Evolutionary conservation across 2,888 invertebrate species (phyloP).

Genomic region (Tenthredo distinguenda): DNA sequence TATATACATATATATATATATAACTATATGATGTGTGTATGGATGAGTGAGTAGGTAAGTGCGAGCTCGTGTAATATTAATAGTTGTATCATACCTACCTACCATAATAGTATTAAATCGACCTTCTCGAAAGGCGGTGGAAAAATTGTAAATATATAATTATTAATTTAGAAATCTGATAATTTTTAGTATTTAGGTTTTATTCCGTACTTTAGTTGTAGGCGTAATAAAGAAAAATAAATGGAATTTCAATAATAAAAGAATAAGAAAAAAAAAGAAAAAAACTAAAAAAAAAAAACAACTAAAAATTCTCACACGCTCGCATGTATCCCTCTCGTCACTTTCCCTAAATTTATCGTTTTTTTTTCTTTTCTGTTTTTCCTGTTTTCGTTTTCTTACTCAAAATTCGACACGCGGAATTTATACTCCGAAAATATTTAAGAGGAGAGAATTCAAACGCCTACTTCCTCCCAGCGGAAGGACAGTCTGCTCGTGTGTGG

Average conservation of each 20-base stretch:
- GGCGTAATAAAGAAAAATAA: slow-evolving; percentile 71
- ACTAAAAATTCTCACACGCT: not conserved
- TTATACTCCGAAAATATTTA: not conserved
- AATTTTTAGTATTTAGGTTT: slow-evolving; percentile 65
- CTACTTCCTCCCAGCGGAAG: slow-evolving; percentile 34
- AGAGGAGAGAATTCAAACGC: slow-evolving; percentile 4
- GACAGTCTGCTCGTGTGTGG: slow-evolving; percentile 41
- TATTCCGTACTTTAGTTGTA: slow-evolving; percentile 68
- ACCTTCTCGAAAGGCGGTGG: slow-evolving; percentile 3
- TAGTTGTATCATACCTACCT: slow-evolving; percentile 42
- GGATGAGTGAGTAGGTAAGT: slow-evolving; percentile 37
- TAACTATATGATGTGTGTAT: slow-evolving; percentile 48
- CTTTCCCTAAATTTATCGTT: not conserved
- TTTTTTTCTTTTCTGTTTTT: not conserved
- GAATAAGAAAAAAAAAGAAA: slow-evolving; percentile 43
- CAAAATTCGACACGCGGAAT: not conserved
- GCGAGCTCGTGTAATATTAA: slow-evolving; percentile 43
- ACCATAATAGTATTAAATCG: slow-evolving; percentile 50
- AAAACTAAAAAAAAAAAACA: not conserved
- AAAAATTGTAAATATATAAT: slow-evolving; percentile 70
- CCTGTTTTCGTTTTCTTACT: not conserved
- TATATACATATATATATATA: slow-evolving; percentile 27
- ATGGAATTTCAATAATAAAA: slow-evolving; percentile 74
- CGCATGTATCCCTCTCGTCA: not conserved
- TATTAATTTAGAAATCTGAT: slow-evolving; percentile 61